phyloP scores from a whole-genome alignment of 2,888 invertebrate species.

The Sesia apiformis region DNA sequence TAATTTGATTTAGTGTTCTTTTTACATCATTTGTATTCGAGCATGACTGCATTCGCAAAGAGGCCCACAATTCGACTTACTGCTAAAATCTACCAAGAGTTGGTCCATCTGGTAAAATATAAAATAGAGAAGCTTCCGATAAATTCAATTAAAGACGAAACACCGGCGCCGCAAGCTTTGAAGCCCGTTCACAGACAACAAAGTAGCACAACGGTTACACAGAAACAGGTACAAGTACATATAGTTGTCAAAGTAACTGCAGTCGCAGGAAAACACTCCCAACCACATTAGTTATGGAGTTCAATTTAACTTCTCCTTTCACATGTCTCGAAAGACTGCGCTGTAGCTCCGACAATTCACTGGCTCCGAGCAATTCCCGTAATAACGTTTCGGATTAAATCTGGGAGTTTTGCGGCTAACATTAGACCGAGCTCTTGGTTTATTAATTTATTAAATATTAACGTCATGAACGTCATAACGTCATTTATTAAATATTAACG shows the following conservation, averaged over 20 bases:
- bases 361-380: conserved; percentile 10
- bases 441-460: conserved; percentile 1
- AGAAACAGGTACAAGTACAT: conserved; percentile 16
- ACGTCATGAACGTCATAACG: not conserved
- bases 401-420: conserved; percentile 1
- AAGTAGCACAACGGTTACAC: conserved; percentile 17
- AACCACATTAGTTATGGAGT: conserved; percentile 22
- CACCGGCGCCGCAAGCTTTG: conserved; percentile 22
- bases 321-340: not conserved
- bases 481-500: conserved; percentile 2
- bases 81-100: conserved; percentile 56
- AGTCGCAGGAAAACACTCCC: conserved; percentile 16
- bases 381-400: not conserved
- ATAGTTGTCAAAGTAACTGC: conserved; percentile 15
- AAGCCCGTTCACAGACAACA: conserved; percentile 15
- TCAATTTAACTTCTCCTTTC: conserved; percentile 16
- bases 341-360: conserved; percentile 26
- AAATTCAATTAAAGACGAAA: conserved; percentile 11
- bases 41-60: conserved; percentile 28
- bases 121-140: conserved; percentile 30
- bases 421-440: conserved; percentile 2
- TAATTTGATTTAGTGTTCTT: no score
- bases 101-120: conserved; percentile 60
- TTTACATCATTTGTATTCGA: not conserved
- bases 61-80: conserved; percentile 33